Conservation (phyloP, 2,113 vertebrate species). For the Xiphophorus couchianus region DNA sequence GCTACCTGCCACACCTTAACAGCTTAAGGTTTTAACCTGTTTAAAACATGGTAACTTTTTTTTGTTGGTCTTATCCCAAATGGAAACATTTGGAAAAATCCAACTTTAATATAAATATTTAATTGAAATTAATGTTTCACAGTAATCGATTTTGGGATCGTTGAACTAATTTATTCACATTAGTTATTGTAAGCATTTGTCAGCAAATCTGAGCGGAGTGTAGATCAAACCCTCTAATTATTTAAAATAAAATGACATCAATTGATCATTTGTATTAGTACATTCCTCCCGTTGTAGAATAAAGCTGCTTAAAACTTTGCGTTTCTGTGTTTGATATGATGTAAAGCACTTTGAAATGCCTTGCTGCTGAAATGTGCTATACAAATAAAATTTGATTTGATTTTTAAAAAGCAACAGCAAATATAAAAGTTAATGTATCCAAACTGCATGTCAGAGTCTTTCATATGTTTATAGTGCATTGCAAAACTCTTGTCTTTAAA, state of each 20-base stretch:
- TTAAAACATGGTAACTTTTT: too few relatives aligned
- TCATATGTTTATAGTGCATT: background rate
- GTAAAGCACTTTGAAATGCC: too few relatives aligned
- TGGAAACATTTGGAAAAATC: background rate
- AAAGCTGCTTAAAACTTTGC: background rate
- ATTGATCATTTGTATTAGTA: background rate
- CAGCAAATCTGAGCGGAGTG: background rate
- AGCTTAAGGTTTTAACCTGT: too few relatives aligned
- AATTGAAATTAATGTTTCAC: background rate
- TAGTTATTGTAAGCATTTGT: conserved; percentile 2
- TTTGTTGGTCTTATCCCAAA: too few relatives aligned
- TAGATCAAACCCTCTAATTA: conserved; percentile 1
- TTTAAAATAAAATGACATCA: background rate
- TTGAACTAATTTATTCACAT: conserved; percentile 1
- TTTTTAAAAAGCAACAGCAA: background rate
- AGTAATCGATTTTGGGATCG: background rate
- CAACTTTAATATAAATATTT: background rate
- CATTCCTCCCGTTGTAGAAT: background rate
- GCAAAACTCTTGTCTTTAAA: background rate
- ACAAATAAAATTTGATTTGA: too few relatives aligned
- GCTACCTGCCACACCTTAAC: too few relatives aligned
- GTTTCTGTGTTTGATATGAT: too few relatives aligned
- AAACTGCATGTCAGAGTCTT: background rate
- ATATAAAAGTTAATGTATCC: background rate
- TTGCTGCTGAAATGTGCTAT: too few relatives aligned